Evolutionary conservation across 2,113 vertebrate species (phyloP).

Genomic region (Albula goreensis): DNA sequence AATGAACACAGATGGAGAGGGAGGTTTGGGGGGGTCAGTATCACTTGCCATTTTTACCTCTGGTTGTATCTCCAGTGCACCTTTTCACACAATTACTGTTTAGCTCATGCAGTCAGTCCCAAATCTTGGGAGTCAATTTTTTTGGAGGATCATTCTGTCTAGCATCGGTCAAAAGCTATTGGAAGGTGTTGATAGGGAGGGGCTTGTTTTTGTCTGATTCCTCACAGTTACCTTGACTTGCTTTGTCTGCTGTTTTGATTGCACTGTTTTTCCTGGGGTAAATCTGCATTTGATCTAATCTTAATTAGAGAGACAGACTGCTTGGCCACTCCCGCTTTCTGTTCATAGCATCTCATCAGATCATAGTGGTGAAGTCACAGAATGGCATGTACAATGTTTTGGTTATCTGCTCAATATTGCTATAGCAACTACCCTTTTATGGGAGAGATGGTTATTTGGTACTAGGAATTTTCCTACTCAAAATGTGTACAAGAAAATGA

Average conservation of each 20-base stretch:
- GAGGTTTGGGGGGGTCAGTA: too few relatives aligned
- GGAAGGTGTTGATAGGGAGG: not conserved
- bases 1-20: too few relatives aligned
- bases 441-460: not conserved
- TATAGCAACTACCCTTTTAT: not conserved
- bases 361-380: not conserved
- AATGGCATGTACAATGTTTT: not conserved
- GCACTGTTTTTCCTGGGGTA: not conserved
- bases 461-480: not conserved
- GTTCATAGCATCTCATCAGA: not conserved
- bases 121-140: not conserved
- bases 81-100: too few relatives aligned
- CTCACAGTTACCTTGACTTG: not conserved
- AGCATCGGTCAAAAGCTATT: not conserved
- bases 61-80: too few relatives aligned
- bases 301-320: not conserved
- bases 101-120: too few relatives aligned
- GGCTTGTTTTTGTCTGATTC: not conserved
- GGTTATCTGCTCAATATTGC: not conserved
- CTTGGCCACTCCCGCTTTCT: not conserved
- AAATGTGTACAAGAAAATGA: not conserved
- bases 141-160: not conserved
- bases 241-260: not conserved
- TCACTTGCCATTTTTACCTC: too few relatives aligned
- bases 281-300: not conserved